Conservation (phyloP, 2,888 invertebrate genomes). For the Dermolepida albohirtum region DNA sequence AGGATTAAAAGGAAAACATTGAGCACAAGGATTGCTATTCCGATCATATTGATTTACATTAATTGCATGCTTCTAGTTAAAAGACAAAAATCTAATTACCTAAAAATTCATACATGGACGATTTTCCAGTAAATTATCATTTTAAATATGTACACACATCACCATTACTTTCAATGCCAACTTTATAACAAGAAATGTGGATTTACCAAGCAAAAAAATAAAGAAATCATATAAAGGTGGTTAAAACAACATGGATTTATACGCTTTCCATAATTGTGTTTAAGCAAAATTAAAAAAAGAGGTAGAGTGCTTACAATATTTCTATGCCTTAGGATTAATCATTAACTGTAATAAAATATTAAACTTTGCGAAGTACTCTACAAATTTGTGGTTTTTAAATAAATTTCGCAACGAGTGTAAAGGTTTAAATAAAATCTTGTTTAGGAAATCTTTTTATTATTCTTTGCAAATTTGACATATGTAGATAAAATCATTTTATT, state of each 20-base stretch:
- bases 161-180: slow-evolving; percentile 19
- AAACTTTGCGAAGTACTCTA: no score
- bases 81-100: not conserved
- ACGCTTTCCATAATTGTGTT: no score
- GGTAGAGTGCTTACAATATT: no score
- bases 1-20: not conserved
- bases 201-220: slow-evolving; percentile 3
- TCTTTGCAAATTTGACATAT: not conserved
- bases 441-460: not conserved
- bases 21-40: not conserved
- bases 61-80: not conserved
- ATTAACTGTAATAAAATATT: no score
- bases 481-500: not conserved
- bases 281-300: not conserved
- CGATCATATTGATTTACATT: not conserved
- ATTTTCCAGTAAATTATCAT: slow-evolving; percentile 19
- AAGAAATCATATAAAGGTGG: slow-evolving; percentile 12
- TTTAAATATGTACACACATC: slow-evolving; percentile 36
- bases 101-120: not conserved
- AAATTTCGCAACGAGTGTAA: no score
- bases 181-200: slow-evolving; percentile 20
- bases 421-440: no score
- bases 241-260: slow-evolving; percentile 1
- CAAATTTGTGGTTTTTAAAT: no score
- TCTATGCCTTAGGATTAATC: no score